Evolutionary conservation across 2,888 invertebrate species (phyloP), one percentile per base, ranked within the genome.

Genomic region (Cephonodes hylas): DNA sequence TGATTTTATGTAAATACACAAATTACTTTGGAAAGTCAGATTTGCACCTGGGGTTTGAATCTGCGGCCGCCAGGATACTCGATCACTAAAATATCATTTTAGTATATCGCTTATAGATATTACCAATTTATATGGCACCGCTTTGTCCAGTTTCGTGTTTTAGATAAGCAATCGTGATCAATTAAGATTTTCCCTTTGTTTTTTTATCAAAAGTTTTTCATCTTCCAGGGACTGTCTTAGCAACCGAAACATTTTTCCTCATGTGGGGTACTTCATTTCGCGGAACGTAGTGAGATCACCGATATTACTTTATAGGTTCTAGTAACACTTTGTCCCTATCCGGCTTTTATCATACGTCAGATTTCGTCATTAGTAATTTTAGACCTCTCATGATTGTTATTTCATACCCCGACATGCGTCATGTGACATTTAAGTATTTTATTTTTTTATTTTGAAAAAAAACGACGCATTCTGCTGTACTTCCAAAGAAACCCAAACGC

Each of bases 221-320:
- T n/a, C 6, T 46, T 45, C 45, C 25, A 8, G 4, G 46, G 45
- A 45, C 10, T 46, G 46, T 46, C 46, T n/a, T 23, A 23, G 23
- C 23, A 23, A 5, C 6, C n/a, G n/a, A n/a, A n/a, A 23, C n/a
- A 23, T 23, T 46, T 46, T 46, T 46, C 46, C 46, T 46, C 23
- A 23, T 23, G 38, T 38, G n/a, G 38, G n/a, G n/a, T 46, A 25
- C 13, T 13, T 13, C n/a, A n/a, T n/a, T 38, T 38, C 38, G 13
- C n/a, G n/a, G 38, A 38, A 38, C 38, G 38, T n/a, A 46, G n/a
- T 53, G 53, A 53, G 15, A 53, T 53, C 53, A 53, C 31, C 18
- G 3, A 31, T 18, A 45, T 2, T 23, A 22, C n/a, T n/a, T n/a
- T n/a, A 38, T 18, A 15, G 15, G 27, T 53, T 27, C 48, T 53